A percentile compares a stretch with the other conserved stretches of the same genome.
phyloP scores from a whole-genome alignment of 2,888 invertebrate species.

The Mellilla xanthometata region DNA sequence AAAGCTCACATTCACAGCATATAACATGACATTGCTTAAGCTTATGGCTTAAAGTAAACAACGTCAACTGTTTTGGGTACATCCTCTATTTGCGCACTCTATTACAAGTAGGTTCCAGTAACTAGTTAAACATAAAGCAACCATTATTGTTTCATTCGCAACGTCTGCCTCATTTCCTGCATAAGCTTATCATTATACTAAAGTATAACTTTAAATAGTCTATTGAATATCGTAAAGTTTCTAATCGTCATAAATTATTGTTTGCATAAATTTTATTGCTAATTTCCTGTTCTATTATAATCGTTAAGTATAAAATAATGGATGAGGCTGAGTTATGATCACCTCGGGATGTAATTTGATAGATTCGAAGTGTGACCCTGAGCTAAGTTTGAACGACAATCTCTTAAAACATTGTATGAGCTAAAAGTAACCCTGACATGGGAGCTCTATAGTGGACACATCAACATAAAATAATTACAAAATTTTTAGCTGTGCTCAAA shows the following conservation, averaged over 20 bases:
- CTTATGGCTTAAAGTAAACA: no score
- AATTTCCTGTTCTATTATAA: slow-evolving; percentile 38
- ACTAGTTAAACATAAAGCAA: slow-evolving; percentile 23
- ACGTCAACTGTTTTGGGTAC: no score
- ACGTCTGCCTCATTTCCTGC: slow-evolving; percentile 69
- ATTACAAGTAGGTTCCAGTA: slow-evolving; percentile 19
- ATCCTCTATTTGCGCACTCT: neutral
- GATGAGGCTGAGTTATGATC: slow-evolving; percentile 44
- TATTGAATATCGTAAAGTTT: neutral
- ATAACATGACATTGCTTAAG: no score
- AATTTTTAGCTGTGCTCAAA: no score
- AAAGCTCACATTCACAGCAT: no score
- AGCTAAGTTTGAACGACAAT: slow-evolving; percentile 42
- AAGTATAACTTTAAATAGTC: slow-evolving; percentile 17
- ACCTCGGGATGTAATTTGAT: slow-evolving; percentile 38
- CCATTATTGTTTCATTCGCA: slow-evolving; percentile 54
- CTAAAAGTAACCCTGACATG: slow-evolving; percentile 51
- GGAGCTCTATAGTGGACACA: no score
- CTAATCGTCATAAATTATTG: slow-evolving; percentile 16
- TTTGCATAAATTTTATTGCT: slow-evolving; percentile 18
- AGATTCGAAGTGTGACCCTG: slow-evolving; percentile 41
- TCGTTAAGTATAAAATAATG: slow-evolving; percentile 64
- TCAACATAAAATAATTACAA: no score
- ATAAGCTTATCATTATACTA: slow-evolving; percentile 34
- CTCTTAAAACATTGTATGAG: slow-evolving; percentile 44